Base-by-base conservation (phyloP, 2,797 vertebrate species). In the Perodicticus potto region DNA sequence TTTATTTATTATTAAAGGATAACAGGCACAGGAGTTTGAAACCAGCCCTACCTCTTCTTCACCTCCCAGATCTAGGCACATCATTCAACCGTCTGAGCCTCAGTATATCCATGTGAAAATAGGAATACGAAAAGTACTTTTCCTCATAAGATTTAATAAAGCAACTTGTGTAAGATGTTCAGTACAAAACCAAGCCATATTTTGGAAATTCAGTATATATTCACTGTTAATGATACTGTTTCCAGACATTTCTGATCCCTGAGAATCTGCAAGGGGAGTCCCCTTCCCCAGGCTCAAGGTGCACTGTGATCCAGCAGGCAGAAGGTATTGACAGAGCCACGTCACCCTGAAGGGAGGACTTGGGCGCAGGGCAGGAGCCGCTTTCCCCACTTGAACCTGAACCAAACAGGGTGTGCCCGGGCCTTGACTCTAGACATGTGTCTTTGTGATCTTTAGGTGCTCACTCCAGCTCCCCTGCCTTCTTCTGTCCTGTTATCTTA, bases 391-490 rank as follows among this genome's bases (percentile, higher is more conserved):
- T 32, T 22, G 43, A 57, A 43, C 69, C 67, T 55, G 73, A 81
- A 25, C 19, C 32, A 27, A 43, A 67, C 85, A 63, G 20, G 0
- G 1, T 20, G 20, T 14, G 5, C 10, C 73, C 2, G 1, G 61
- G 20, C 55, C 23, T 40, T 45, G 65, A 67, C 22, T 11, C 74
- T 57, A 13, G 69, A 10, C 53, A 11, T 57, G 74, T 32, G 27
- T 81, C 73, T 25, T 22, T 57, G 22, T 34, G 81, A 10, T 40
- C 43, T 27, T 17, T 17, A 25, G 72, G 49, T 22, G 5, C 80
- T n/a, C 10, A 29, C 1, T 45, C 2, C 5, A 6, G 43, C 27
- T 32, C 53, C 25, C 40, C 40, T 11, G 2, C 23, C 14, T 0
- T 9, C 13, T 27, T 53, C 65, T 43, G 32, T 34, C 87, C n/a